Percentiles rank a stretch among this genome's conserved stretches.
Conservation (phyloP, 1,140 invertebrate genomes). For the Drosophila lini region DNA sequence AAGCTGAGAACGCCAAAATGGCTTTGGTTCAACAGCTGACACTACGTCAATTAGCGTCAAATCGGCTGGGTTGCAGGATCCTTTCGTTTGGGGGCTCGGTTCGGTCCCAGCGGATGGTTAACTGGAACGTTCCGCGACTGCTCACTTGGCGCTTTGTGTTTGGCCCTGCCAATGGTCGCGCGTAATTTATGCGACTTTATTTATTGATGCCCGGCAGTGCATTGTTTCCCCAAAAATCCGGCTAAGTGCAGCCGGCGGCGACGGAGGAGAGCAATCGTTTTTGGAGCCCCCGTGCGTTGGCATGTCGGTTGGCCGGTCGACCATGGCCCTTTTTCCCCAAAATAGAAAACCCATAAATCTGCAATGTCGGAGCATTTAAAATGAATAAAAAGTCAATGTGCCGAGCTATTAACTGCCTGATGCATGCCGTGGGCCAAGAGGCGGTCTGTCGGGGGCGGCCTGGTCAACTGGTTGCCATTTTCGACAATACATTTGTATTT, state of each 20-base stretch:
- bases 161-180: constrained; percentile 59
- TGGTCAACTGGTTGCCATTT: constrained; percentile 74
- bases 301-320: constrained; percentile 27
- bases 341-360: constrained; percentile 81
- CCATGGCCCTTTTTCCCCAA: constrained; percentile 61
- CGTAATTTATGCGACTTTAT: constrained; percentile 81
- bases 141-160: constrained; percentile 48
- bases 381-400: constrained; percentile 82
- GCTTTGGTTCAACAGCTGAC: constrained; percentile 38
- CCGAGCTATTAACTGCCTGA: constrained; percentile 81
- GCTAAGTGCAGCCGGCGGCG: constrained; percentile 71
- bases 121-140: constrained; percentile 19
- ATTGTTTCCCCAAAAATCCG: constrained; percentile 74
- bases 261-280: constrained; percentile 17
- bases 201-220: constrained; percentile 73
- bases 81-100: neutral
- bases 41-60: constrained; percentile 67
- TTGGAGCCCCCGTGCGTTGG: constrained; percentile 13
- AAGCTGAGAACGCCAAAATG: constrained; percentile 1
- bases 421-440: constrained; percentile 53
- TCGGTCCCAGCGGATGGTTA: constrained; percentile 3
- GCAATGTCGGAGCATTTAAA: constrained; percentile 80
- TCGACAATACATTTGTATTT: constrained; percentile 82
- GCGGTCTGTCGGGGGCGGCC: constrained; percentile 1
- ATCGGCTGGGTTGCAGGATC: constrained; percentile 34